These are phyloP conservation scores for Nipponia nippon DNA, from an alignment of 2,113 vertebrate species.

Conservation along the genomic window DNA sequence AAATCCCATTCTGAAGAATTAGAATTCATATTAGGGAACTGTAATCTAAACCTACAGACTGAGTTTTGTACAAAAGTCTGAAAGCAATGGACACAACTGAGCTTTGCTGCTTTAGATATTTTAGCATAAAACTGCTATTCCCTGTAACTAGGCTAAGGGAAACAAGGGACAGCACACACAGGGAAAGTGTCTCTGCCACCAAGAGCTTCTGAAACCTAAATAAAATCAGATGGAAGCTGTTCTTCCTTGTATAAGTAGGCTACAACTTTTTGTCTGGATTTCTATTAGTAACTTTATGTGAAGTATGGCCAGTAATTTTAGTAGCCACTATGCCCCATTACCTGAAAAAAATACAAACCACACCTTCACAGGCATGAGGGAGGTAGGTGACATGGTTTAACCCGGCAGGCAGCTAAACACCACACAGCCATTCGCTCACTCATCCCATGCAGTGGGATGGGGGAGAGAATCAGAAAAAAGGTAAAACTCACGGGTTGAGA, in stretches of 20 bases:
- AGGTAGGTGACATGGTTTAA: neutral
- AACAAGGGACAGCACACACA: neutral
- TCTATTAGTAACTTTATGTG: neutral
- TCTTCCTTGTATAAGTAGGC: neutral
- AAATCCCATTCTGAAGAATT: neutral
- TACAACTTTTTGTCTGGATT: neutral
- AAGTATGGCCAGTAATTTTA: neutral
- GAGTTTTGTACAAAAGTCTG: neutral
- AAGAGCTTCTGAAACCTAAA: neutral
- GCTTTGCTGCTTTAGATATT: neutral
- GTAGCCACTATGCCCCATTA: neutral
- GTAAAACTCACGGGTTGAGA: neutral
- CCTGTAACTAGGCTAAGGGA: neutral
- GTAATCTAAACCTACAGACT: neutral
- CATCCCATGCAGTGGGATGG: no score
- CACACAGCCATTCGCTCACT: neutral
- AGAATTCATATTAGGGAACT: neutral
- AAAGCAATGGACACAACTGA: neutral
- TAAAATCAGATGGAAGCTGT: neutral
- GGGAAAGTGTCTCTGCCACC: neutral
- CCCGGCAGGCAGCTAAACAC: neutral
- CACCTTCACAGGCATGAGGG: neutral
- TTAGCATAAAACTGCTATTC: neutral
- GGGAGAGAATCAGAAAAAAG: neutral
- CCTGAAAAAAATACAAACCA: neutral